These are phyloP conservation scores for Spizaetus ornatus DNA, from an alignment of 2,113 vertebrate species.

Conservation along the genomic window DNA sequence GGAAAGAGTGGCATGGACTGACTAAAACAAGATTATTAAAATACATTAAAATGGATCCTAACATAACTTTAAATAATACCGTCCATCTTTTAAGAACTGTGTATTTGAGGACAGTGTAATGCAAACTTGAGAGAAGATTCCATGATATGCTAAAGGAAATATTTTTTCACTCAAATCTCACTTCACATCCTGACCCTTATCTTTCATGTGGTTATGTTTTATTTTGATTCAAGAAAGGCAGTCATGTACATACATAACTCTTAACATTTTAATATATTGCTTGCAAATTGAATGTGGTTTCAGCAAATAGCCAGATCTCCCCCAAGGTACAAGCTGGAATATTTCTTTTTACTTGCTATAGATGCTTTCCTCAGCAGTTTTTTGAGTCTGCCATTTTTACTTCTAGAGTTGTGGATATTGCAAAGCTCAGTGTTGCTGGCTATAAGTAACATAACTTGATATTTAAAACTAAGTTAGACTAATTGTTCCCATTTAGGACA, in stretches of 20 bases:
- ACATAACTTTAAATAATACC: background rate
- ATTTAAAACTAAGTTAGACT: background rate
- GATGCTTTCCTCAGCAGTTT: background rate
- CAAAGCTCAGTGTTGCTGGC: background rate
- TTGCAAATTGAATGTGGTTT: background rate
- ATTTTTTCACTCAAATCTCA: background rate
- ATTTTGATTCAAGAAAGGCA: background rate
- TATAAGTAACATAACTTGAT: background rate
- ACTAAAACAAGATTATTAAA: background rate
- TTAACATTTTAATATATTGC: background rate
- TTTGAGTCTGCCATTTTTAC: background rate
- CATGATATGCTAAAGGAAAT: background rate
- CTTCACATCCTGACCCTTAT: background rate
- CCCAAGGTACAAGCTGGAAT: background rate
- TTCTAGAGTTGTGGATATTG: background rate
- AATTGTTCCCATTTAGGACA: background rate
- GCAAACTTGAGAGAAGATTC: background rate
- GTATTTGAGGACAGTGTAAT: background rate
- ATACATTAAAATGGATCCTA: background rate
- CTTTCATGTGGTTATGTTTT: background rate
- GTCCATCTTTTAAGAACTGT: background rate
- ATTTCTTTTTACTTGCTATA: background rate
- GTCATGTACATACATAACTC: background rate
- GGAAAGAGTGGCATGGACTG: background rate
- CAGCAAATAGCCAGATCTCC: background rate